These are phyloP conservation scores for Fundulus diaphanus DNA, from an alignment of 2,797 vertebrate species.

Conservation along the genomic window DNA sequence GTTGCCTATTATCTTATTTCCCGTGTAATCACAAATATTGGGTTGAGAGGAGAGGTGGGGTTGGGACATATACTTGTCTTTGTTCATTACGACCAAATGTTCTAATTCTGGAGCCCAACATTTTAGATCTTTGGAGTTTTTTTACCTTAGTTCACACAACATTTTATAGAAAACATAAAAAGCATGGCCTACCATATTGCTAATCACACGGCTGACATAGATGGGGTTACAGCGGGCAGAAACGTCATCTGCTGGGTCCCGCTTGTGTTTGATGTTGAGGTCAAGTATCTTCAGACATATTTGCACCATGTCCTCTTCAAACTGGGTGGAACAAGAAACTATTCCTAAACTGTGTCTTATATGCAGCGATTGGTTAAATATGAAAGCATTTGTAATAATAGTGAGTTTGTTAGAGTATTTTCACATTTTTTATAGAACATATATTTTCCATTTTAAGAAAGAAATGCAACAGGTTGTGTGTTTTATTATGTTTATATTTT, in stretches of 20 bases:
- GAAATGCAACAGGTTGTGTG: background rate
- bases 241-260: constrained; percentile 66
- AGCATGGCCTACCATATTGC: constrained; percentile 78
- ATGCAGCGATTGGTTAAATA: too few relatives aligned
- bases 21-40: background rate
- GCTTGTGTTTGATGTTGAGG: constrained; percentile 72
- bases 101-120: background rate
- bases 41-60: too few relatives aligned
- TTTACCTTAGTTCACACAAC: background rate
- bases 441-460: background rate
- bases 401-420: background rate
- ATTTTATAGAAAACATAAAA: background rate
- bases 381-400: background rate
- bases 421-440: background rate
- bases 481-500: background rate
- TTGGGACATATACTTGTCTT: too few relatives aligned
- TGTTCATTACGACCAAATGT: too few relatives aligned
- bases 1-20: too few relatives aligned
- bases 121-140: background rate
- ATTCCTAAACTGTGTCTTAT: background rate
- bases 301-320: constrained; percentile 80
- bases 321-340: constrained; percentile 69
- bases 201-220: constrained; percentile 78
- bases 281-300: constrained; percentile 83
- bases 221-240: constrained; percentile 72